Percentiles rank a stretch among this genome's conserved stretches.
These are phyloP conservation scores for Choristoneura rosaceana DNA, from an alignment of 2,888 invertebrate species.

Conservation along the genomic window DNA sequence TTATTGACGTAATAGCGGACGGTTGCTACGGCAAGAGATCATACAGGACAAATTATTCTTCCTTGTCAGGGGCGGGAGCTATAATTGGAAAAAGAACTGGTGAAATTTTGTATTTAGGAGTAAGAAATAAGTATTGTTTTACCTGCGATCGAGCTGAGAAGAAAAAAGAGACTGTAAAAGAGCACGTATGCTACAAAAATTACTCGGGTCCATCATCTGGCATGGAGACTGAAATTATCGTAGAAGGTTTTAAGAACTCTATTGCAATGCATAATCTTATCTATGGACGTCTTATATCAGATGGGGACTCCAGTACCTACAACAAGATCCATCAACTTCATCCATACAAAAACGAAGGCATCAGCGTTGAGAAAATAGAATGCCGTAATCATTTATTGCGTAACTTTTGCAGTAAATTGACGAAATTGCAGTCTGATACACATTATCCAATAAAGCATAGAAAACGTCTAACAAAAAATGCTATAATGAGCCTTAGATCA, in stretches of 20 bases:
- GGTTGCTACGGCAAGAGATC: conserved; percentile 28
- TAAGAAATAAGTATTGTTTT: conserved; percentile 8
- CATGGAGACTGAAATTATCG: not conserved
- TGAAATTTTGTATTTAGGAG: conserved; percentile 10
- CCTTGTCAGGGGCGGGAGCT: conserved; percentile 31
- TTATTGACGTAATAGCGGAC: conserved; percentile 30
- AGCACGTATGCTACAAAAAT: not conserved
- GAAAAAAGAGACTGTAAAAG: not conserved
- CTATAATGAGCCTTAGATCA: not conserved
- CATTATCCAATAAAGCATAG: conserved; percentile 8
- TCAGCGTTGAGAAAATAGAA: not conserved
- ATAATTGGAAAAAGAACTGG: conserved; percentile 29
- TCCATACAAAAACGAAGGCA: conserved; percentile 23
- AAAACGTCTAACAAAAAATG: not conserved
- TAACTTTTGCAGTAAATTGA: conserved; percentile 13
- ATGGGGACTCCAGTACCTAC: conserved; percentile 13
- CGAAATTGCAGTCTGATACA: not conserved
- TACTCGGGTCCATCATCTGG: not conserved
- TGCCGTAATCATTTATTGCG: not conserved
- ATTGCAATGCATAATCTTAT: not conserved
- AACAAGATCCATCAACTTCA: conserved; percentile 13
- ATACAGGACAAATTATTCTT: not conserved
- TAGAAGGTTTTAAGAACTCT: not conserved
- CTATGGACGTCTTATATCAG: not conserved
- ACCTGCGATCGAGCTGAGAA: not conserved